phyloP scores from a whole-genome alignment of 2,797 vertebrate genomes.

The Onychomys leucogaster region DNA sequence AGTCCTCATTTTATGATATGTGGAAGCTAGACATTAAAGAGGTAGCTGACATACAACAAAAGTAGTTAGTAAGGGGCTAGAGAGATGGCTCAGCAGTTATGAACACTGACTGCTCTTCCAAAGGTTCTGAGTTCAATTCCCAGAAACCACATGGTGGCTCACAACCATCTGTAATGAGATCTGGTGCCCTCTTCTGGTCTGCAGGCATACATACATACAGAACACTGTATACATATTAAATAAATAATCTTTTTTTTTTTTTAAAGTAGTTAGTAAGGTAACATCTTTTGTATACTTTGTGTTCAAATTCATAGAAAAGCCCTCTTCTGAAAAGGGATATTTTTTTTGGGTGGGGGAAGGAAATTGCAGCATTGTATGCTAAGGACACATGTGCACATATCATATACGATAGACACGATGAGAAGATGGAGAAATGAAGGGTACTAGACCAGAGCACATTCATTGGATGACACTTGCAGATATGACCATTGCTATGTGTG shows the following conservation, averaged over 20 bases:
- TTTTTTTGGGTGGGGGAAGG: background rate
- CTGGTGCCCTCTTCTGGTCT: no score
- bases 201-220: no score
- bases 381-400: background rate
- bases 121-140: no score
- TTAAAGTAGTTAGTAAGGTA: background rate
- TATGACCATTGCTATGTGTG: background rate
- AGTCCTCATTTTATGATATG: conserved; percentile 22
- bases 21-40: conserved; percentile 31
- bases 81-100: no score
- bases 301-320: background rate
- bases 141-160: no score
- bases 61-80: background rate
- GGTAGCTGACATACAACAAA: background rate
- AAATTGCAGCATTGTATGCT: background rate
- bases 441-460: background rate
- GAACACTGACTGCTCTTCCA: no score
- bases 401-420: background rate
- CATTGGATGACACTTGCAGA: background rate
- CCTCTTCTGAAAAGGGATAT: background rate
- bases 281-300: background rate
- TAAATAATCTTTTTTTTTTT: no score
- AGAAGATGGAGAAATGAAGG: background rate
- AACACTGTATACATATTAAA: no score
- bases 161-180: no score